Evolutionary conservation across 2,113 vertebrate species (phyloP).

Genomic region (Falcunculus frontatus): DNA sequence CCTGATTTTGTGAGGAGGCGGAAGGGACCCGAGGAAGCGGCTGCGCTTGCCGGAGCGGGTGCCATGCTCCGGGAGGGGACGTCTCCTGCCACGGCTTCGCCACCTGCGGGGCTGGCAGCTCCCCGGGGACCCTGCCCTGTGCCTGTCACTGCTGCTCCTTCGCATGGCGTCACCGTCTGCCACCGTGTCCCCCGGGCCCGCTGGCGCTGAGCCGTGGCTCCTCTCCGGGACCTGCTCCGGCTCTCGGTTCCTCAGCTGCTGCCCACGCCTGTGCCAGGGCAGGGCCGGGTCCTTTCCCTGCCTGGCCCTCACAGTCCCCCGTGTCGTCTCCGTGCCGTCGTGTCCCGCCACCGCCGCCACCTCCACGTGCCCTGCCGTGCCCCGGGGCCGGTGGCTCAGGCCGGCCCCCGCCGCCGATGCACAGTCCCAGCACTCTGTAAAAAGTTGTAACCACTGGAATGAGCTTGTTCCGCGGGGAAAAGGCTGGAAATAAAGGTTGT

Average conservation of each 20-base stretch:
- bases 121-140: background rate
- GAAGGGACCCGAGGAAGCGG: background rate
- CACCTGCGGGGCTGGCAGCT: background rate
- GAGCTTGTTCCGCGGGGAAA: background rate
- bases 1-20: constrained; percentile 78
- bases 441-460: background rate
- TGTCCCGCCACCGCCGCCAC: background rate
- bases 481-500: constrained; percentile 41
- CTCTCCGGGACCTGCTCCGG: fast-evolving
- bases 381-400: background rate
- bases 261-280: background rate
- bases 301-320: fast-evolving
- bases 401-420: background rate
- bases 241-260: background rate
- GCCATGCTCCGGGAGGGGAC: background rate
- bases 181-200: background rate
- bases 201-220: background rate
- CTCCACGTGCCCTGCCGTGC: background rate
- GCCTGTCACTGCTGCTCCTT: background rate
- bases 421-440: background rate
- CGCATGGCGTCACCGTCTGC: background rate
- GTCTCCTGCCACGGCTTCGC: background rate
- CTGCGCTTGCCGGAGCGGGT: background rate
- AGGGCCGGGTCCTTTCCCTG: background rate
- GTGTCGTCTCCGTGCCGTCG: fast-evolving